Evolutionary conservation across 2,797 vertebrate genomes (phyloP), one percentile per base, ranked within the genome.

Genomic region (Sternarchorhynchus goeldii): DNA sequence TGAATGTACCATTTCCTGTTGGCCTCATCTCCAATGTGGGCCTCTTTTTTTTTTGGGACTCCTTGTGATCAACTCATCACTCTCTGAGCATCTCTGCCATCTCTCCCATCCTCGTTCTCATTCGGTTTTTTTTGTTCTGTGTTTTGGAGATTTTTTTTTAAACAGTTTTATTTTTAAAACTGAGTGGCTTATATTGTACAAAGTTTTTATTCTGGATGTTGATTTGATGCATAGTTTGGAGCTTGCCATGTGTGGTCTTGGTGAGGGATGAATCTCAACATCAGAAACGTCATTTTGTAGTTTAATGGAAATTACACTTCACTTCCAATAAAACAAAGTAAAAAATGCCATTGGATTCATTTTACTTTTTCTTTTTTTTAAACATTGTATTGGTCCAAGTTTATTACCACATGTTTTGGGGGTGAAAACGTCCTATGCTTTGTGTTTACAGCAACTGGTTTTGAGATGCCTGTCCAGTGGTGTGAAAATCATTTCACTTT

Each of bases 161-260:
- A 84, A 86, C 90, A 89, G 90, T 93, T 93, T 93, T 92, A 90
- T 93, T 93, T 93, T 91, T 90, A 93, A 93, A 91, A 93, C 91
- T 93, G 92, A 88, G 80, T 86, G 87, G 89, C 83, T 86, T 89
- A 89, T 92, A 91, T 88, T 94, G 93, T 94, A 93, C 84, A 93
- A 92, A 91, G 73, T 90, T 93, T 94, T 93, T 92, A 92, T 89
- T 92, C 90, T 75, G 87, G 85, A 70, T 73, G 62, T 90, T 88
- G 76, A 88, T 90, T 90, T 91, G 88, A 85, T 85, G 83, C 85
- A 87, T 85, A 84, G 85, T 65, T 90, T 83, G 83, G 85, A 89
- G 89, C 88, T 91, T 91, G 88, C 88, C 88, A 89, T 90, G 88
- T 91, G 89, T 90, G 86, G 90, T 90, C 88, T 78, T 80, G 85